Conservation (phyloP, 2,888 invertebrate genomes). For the Lagria hirta region DNA sequence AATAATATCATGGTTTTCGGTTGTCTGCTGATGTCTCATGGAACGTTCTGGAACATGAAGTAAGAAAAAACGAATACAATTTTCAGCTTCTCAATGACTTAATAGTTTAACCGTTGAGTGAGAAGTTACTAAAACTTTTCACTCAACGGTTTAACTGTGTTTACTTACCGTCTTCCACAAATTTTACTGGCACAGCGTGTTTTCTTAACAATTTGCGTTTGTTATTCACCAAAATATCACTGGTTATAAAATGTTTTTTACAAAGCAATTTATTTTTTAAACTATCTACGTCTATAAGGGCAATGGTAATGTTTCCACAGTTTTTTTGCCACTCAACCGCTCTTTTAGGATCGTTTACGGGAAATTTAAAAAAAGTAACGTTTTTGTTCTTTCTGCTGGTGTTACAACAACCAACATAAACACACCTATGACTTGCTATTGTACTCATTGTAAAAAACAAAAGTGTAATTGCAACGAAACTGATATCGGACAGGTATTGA, state of each 20-base stretch:
- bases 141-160: background rate
- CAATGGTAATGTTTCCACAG: slow-evolving; percentile 14
- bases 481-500: background rate
- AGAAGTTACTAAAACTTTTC: slow-evolving; percentile 1
- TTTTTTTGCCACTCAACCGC: slow-evolving; percentile 9
- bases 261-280: slow-evolving; percentile 15
- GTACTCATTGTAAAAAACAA: slow-evolving; percentile 1
- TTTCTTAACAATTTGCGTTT: slow-evolving; percentile 11
- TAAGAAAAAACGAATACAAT: background rate
- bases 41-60: background rate
- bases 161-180: slow-evolving; percentile 9
- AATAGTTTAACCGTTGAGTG: background rate
- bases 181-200: slow-evolving; percentile 7
- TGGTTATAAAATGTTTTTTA: slow-evolving; percentile 12
- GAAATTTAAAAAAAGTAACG: slow-evolving; percentile 20
- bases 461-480: background rate
- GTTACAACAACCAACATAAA: slow-evolving; percentile 4
- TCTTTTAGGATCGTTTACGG: slow-evolving; percentile 6
- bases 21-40: background rate
- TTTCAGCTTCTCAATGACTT: background rate
- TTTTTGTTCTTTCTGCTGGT: slow-evolving; percentile 1
- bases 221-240: slow-evolving; percentile 7
- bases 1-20: background rate
- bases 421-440: slow-evolving; percentile 5
- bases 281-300: slow-evolving; percentile 6